phyloP scores from a whole-genome alignment of 2,113 vertebrate genomes.

The Muntiacus reevesi region DNA sequence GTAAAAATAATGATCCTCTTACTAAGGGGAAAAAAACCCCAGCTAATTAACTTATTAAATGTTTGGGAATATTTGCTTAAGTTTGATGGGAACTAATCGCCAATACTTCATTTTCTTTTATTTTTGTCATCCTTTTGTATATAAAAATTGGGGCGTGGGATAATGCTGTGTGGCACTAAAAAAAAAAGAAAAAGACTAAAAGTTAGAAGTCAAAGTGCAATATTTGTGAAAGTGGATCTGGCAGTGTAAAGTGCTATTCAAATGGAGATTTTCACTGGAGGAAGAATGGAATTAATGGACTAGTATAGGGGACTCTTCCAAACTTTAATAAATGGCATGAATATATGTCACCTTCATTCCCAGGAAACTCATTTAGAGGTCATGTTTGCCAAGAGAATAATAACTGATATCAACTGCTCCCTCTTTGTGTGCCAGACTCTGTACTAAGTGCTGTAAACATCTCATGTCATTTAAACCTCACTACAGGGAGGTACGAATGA shows the following conservation, averaged over 20 bases:
- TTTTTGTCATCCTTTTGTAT: not conserved
- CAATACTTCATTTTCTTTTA: not conserved
- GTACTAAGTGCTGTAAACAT: not conserved
- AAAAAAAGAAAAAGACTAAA: conserved; percentile 6
- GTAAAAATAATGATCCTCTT: not conserved
- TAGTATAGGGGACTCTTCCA: not conserved
- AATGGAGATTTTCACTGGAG: not conserved
- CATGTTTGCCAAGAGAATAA: not conserved
- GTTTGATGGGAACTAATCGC: not conserved
- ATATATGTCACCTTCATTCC: not conserved
- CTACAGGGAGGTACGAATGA: not conserved
- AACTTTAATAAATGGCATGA: not conserved
- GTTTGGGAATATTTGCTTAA: not conserved
- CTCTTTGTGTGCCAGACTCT: not conserved
- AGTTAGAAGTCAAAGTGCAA: not conserved
- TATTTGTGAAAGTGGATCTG: not conserved
- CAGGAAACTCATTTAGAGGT: not conserved
- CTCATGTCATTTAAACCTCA: not conserved
- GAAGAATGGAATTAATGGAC: not conserved
- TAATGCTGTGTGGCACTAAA: not conserved
- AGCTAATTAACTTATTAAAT: conserved; percentile 5
- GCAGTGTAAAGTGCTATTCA: not conserved
- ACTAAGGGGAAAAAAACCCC: not conserved
- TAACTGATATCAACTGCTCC: not conserved
- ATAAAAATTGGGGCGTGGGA: not conserved